Base-by-base conservation (phyloP, 2,888 invertebrate genomes). In the Meganola albula region DNA sequence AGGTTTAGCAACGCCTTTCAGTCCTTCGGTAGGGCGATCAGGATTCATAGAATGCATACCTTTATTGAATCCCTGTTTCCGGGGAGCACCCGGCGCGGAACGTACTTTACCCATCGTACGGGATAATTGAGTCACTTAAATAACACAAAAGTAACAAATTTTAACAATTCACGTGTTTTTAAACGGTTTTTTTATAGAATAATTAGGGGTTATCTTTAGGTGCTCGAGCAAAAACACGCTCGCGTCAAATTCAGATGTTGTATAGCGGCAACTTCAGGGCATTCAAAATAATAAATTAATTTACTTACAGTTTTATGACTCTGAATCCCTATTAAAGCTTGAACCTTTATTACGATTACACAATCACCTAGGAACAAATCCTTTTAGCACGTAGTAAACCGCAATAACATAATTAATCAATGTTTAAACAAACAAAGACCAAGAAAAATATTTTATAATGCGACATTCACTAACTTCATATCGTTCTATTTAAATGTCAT, bases 31-130 rank as follows among this genome's bases (percentile, higher is more conserved):
- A 8, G 92, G 87, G 30, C 97, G 89, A 51, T 98, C 96, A 11
- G 97, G 97, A 74, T 98, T 98, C 95, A 98, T 95, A 33, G 97
- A 97, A 83, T 98, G 97, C 18, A 90, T 91, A 18, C 95, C 94
- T 62, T 90, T 92, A 63, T 95, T 95, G 63, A 96, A 90, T 28
- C 94, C 93, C 85, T 95, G 91, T 63, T 91, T 94, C 7, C 94
- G 91, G 84, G 94, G 94, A 14, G 92, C 87, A 31, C 93, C 93
- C 61, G 89, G 73, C 1, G 88, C 76, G 38, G 92, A 92, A 37
- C 91, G 88, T 45, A 92, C 90, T 86, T 94, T 95, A 20, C 92
- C 91, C 95, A 95, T 95, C 46, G 16, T 72, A 24, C 21, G 12
- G 30, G 37, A 24, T 5, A 32, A 37, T 24, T 24, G 24, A 27